Conservation (phyloP, 2,113 vertebrate genomes). For the Leptocoma aspasia region DNA sequence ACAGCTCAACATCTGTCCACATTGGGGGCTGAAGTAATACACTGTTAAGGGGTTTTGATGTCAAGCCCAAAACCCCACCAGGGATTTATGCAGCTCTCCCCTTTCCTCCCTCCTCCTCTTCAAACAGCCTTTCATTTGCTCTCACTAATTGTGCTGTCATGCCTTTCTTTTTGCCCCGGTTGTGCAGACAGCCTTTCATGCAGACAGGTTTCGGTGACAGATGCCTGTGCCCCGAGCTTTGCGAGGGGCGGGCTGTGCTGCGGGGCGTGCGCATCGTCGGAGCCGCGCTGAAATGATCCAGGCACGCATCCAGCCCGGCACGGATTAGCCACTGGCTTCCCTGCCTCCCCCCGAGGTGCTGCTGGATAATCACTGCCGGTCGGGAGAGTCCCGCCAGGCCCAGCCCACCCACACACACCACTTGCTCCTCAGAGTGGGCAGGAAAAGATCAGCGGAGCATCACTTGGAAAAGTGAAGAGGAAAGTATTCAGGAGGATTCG, state of each 20-base stretch:
- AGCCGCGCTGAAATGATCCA: neutral
- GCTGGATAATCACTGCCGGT: neutral
- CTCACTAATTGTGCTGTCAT: conserved; percentile 61
- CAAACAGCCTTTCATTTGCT: conserved; percentile 56
- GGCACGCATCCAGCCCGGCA: neutral
- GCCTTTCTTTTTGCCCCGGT: conserved; percentile 9
- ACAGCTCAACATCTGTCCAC: conserved; percentile 70
- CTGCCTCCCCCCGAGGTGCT: neutral
- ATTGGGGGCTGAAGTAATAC: conserved; percentile 67
- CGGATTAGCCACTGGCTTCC: neutral
- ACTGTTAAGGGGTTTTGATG: conserved; percentile 68
- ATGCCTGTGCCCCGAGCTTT: conserved; percentile 12
- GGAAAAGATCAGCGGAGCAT: neutral
- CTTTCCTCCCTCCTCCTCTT: conserved; percentile 58
- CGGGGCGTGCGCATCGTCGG: neutral
- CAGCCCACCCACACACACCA: conserved; percentile 4
- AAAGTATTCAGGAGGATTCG: neutral
- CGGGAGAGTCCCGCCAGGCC: neutral
- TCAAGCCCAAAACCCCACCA: conserved; percentile 70
- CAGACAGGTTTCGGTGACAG: conserved; percentile 36
- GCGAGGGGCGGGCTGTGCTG: neutral
- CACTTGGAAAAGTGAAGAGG: neutral
- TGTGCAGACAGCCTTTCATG: conserved; percentile 53
- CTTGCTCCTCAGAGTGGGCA: neutral
- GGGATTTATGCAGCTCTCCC: conserved; percentile 63